phyloP scores from a whole-genome alignment of 2,113 vertebrate genomes.

The Dasyprocta punctata region DNA sequence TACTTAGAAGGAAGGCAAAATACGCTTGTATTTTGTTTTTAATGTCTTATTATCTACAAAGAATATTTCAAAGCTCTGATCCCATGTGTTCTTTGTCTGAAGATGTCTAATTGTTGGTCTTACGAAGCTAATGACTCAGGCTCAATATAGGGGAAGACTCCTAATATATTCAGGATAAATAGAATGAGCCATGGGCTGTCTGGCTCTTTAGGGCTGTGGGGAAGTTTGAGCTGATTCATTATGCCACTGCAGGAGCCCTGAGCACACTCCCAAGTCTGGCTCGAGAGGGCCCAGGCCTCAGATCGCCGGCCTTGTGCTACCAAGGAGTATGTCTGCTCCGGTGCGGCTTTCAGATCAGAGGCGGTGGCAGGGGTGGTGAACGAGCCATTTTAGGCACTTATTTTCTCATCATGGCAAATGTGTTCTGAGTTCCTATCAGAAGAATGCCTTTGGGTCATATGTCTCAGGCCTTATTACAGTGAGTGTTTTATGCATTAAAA shows the following conservation, averaged over 20 bases:
- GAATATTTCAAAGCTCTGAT: neutral
- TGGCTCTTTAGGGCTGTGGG: neutral
- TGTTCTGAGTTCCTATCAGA: neutral
- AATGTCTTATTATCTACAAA: neutral
- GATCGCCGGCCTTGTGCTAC: neutral
- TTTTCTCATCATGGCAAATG: neutral
- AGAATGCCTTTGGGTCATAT: neutral
- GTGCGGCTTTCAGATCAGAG: neutral
- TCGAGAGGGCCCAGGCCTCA: neutral
- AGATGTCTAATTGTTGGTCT: neutral
- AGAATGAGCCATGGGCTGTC: neutral
- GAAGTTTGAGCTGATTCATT: neutral
- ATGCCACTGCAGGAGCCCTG: neutral
- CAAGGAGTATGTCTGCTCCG: neutral
- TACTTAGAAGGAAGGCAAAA: constrained; percentile 27
- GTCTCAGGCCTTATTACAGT: neutral
- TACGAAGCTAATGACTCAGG: neutral
- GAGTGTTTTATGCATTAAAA: neutral
- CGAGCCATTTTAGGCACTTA: neutral
- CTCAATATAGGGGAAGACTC: neutral
- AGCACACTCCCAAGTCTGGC: neutral
- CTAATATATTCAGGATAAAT: neutral
- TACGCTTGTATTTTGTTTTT: neutral
- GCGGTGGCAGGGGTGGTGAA: neutral
- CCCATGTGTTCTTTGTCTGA: neutral